phyloP scores from a whole-genome alignment of 1,140 invertebrate species.

The Vanessa atalanta region DNA sequence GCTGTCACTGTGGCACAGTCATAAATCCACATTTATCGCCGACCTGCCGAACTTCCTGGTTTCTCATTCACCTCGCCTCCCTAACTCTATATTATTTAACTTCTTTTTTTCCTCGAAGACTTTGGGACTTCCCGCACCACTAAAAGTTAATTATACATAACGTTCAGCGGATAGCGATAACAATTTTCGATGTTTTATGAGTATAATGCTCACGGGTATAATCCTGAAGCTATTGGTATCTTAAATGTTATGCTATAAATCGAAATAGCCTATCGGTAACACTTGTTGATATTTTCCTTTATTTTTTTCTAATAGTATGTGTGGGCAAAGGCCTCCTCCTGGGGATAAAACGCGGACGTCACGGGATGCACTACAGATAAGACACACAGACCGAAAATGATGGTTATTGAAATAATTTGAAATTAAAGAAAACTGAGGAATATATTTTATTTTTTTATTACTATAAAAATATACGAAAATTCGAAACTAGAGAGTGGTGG shows the following conservation, averaged over 20 bases:
- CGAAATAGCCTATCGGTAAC: not conserved
- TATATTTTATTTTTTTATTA: too few species aligned
- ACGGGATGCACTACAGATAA: too few species aligned
- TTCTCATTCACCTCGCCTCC: conserved; percentile 55
- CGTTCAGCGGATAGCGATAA: conserved; percentile 33
- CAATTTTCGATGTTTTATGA: conserved; percentile 33
- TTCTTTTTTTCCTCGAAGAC: conserved; percentile 53
- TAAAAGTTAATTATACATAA: conserved; percentile 41
- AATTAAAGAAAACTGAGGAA: too few species aligned
- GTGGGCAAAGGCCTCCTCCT: too few species aligned
- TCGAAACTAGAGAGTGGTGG: too few species aligned
- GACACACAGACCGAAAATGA: too few species aligned
- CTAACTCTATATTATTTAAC: conserved; percentile 67
- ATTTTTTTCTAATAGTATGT: not conserved
- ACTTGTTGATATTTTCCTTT: not conserved
- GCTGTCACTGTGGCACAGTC: conserved; percentile 42
- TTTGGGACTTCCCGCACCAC: conserved; percentile 41
- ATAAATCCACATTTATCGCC: conserved; percentile 70
- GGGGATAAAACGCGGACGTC: too few species aligned
- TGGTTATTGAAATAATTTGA: too few species aligned
- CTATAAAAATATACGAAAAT: too few species aligned
- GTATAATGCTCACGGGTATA: conserved; percentile 17
- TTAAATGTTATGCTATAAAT: not conserved
- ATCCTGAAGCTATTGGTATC: not conserved
- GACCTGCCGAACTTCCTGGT: conserved; percentile 70